Conservation (phyloP, 2,113 vertebrate species). For the Hyla sarda region DNA sequence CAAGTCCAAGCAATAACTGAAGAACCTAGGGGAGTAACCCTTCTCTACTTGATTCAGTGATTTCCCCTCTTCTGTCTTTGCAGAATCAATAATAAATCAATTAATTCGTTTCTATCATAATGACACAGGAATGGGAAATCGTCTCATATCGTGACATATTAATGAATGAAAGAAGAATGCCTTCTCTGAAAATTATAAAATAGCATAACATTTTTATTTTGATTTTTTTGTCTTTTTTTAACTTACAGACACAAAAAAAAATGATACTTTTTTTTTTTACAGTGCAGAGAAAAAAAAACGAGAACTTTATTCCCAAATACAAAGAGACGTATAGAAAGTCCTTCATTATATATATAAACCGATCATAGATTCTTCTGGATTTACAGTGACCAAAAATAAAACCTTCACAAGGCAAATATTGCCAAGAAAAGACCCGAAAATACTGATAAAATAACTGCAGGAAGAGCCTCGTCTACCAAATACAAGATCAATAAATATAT, state of each 20-base stretch:
- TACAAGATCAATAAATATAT: constrained; percentile 86
- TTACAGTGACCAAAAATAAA: constrained; percentile 73
- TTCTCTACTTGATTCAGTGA: too few relatives aligned
- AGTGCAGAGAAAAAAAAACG: constrained; percentile 86
- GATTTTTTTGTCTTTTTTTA: constrained; percentile 67
- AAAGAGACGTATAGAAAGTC: constrained; percentile 61
- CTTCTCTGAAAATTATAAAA: constrained; percentile 74
- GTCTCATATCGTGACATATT: too few relatives aligned
- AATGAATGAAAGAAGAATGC: not conserved
- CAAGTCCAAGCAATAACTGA: not conserved
- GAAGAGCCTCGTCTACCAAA: constrained; percentile 71
- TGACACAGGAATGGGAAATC: too few relatives aligned
- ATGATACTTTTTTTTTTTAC: constrained; percentile 85
- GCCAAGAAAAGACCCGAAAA: constrained; percentile 88
- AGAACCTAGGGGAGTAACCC: too few relatives aligned
- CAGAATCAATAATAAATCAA: too few relatives aligned
- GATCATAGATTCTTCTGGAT: constrained; percentile 69
- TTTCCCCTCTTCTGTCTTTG: too few relatives aligned
- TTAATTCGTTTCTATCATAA: too few relatives aligned
- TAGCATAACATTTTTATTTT: constrained; percentile 85
- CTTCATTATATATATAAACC: constrained; percentile 82
- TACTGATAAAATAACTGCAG: constrained; percentile 73
- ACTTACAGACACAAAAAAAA: constrained; percentile 72
- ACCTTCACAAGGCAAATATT: constrained; percentile 91
- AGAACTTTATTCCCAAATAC: constrained; percentile 63